A percentile compares a stretch with the other conserved stretches of the same genome.
Conservation (phyloP, 2,888 invertebrate genomes). For the Oligia fasciuncula region DNA sequence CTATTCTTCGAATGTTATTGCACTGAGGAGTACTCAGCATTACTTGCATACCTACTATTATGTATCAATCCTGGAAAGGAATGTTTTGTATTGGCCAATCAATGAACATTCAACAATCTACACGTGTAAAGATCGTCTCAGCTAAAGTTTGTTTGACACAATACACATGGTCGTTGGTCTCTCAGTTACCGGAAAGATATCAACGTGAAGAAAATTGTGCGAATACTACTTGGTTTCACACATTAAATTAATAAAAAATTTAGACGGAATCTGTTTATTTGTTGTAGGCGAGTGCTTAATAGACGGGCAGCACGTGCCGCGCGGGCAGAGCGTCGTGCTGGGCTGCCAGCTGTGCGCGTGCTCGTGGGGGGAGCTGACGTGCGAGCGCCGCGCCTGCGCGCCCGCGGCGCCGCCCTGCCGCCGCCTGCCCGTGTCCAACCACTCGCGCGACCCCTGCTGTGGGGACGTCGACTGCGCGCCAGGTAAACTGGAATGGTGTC, state of each 20-base stretch:
- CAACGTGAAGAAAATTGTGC: not conserved
- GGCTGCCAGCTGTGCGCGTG: slow-evolving; percentile 82
- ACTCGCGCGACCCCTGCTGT: slow-evolving; percentile 77
- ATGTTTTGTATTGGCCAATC: too few relatives aligned
- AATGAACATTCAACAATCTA: not conserved
- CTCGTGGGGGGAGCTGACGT: slow-evolving; percentile 79
- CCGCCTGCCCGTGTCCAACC: slow-evolving; percentile 32
- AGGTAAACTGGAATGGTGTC: slow-evolving; percentile 66
- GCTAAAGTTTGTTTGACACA: not conserved
- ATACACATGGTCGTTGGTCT: not conserved
- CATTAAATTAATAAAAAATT: not conserved
- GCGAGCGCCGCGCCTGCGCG: slow-evolving; percentile 76
- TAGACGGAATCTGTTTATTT: not conserved
- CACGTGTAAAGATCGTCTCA: not conserved
- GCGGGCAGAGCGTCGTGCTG: slow-evolving; percentile 76
- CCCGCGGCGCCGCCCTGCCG: slow-evolving; percentile 69
- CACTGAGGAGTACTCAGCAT: not conserved
- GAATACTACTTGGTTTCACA: not conserved
- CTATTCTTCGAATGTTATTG: not conserved
- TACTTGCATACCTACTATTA: not conserved
- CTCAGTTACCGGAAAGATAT: not conserved
- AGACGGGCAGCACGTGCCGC: slow-evolving; percentile 78
- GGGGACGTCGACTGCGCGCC: slow-evolving; percentile 80
- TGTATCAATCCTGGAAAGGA: not conserved
- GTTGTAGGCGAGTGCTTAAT: slow-evolving; percentile 78